Percentiles rank a stretch among this genome's conserved stretches.
Conservation (phyloP, 2,113 vertebrate species). For the Etheostoma cragini region DNA sequence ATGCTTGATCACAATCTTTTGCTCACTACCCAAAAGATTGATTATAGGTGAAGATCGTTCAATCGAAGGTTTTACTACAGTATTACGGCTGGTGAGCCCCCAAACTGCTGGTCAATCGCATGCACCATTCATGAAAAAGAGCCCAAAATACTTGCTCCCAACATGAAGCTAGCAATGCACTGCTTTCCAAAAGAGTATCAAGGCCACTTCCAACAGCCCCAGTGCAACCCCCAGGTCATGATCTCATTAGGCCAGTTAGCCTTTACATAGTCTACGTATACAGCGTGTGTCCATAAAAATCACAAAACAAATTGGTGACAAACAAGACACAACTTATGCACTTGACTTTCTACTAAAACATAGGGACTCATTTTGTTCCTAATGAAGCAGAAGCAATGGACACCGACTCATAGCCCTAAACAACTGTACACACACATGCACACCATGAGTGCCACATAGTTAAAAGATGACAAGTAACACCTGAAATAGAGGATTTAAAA, state of each 20-base stretch:
- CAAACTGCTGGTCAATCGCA: not conserved
- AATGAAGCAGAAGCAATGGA: not conserved
- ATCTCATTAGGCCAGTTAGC: not conserved
- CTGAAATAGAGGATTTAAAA: conserved; percentile 5
- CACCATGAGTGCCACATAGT: not conserved
- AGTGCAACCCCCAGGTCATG: not conserved
- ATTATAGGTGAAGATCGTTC: no score
- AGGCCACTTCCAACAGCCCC: not conserved
- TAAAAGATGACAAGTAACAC: not conserved
- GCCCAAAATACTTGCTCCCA: not conserved
- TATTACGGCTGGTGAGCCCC: not conserved
- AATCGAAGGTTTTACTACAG: no score
- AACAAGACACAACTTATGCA: no score
- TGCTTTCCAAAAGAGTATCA: not conserved
- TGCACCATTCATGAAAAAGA: not conserved
- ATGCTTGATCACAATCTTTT: not conserved
- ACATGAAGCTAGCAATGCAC: not conserved
- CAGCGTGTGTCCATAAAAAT: not conserved
- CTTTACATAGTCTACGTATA: not conserved
- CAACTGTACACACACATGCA: no score
- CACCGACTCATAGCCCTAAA: not conserved
- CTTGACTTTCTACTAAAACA: not conserved
- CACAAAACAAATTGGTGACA: no score
- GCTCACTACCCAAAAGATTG: not conserved
- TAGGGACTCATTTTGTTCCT: not conserved